Evolutionary conservation across 1,140 invertebrate genomes (phyloP), one percentile per base, ranked within the genome.

Genomic region (Camponotus pennsylvanicus): DNA sequence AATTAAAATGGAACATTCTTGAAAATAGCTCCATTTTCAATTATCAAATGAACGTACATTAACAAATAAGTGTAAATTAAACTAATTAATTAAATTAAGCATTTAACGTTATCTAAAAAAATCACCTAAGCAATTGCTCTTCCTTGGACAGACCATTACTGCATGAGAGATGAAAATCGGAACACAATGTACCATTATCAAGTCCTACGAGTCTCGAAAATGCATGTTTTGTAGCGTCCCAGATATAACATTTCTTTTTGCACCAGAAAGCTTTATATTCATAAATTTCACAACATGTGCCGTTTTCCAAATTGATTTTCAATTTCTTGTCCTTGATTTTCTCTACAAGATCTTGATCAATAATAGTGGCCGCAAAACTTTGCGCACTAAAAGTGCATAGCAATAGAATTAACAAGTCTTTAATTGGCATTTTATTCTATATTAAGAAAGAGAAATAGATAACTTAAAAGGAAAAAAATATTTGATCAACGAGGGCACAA

Each of bases 221-320:
- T 86, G 94, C 93, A 76, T 95, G 93, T 3, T 94, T 94, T n/a
- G 96, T 95, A 15, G 93, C 92, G 89, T 97, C 96, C 97, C 97
- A 97, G 8, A 97, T 94, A 89, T 97, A 97, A 52, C 96, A 95
- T 63, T 96, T 94, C 91, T 97, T 97, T 91, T 97, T 97, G 84
- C 96, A 97, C 84, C 95, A 96, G 89, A 97, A 97, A 34, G 96
- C 95, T 59, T 95, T 94, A 70, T 93, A 94, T 73, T 93, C 92
- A 6, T 85, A 59, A 0, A 94, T 92, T 85, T 94, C 88, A 76
- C 92, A 90, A 64, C 90, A 89, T 0, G 93, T 94, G 7, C 95
- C 95, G 90, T 96, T 95, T 70, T 94, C 93, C 63, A 96, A 91
- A 90, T 92, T 91, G 66, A 95, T 92, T 21, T 89, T 91, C 37